phyloP scores from a whole-genome alignment of 2,888 invertebrate species.

The Dryobotodes eremita region DNA sequence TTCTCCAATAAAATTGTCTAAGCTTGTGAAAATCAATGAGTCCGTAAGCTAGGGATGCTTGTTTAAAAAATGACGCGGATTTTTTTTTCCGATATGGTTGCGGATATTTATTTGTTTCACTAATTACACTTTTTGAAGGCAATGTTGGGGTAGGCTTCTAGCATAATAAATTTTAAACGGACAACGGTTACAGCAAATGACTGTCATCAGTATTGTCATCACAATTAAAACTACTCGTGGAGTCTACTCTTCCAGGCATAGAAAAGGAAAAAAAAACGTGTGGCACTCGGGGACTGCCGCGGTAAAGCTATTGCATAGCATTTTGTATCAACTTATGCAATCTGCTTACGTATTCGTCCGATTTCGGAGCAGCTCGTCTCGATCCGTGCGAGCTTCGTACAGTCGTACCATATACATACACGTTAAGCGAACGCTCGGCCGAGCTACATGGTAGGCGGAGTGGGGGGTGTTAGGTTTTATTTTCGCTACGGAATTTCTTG shows the following conservation, averaged over 20 bases:
- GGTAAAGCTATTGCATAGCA: too few species aligned
- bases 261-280: background rate
- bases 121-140: too few species aligned
- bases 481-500: too few species aligned
- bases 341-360: too few species aligned
- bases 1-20: constrained; percentile 61
- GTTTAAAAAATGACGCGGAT: constrained; percentile 18
- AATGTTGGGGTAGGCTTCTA: background rate
- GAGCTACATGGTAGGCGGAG: too few species aligned
- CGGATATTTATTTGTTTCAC: constrained; percentile 8
- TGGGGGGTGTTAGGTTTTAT: too few species aligned
- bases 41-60: constrained; percentile 39
- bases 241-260: background rate
- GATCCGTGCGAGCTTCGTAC: too few species aligned
- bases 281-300: too few species aligned
- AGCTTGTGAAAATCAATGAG: constrained; percentile 66
- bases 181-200: background rate
- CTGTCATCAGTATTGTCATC: background rate
- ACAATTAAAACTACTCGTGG: background rate
- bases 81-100: constrained; percentile 5
- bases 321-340: too few species aligned
- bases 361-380: too few species aligned
- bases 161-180: background rate
- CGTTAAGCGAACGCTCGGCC: too few species aligned
- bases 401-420: too few species aligned